A percentile compares a stretch with the other conserved stretches of the same genome.
Conservation (phyloP, 2,797 vertebrate genomes). For the Cheirogaleus major region DNA sequence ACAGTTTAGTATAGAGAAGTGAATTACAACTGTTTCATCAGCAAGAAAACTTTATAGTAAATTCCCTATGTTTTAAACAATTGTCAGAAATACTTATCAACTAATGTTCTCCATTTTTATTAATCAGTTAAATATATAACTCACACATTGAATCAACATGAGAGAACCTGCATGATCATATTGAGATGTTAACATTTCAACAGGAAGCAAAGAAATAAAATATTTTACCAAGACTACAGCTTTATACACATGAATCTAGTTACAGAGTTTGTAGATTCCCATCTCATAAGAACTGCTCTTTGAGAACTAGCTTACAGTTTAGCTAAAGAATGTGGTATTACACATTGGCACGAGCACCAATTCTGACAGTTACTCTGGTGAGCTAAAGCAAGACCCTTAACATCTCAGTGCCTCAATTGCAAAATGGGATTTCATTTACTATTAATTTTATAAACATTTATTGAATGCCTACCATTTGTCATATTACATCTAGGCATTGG, state of each 20-base stretch:
- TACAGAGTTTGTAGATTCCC: background rate
- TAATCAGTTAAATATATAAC: background rate
- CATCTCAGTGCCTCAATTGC: background rate
- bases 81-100: background rate
- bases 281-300: conserved; percentile 17
- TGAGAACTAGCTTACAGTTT: background rate
- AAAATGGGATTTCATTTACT: conserved; percentile 19
- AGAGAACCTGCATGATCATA: background rate
- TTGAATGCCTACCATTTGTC: background rate
- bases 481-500: background rate
- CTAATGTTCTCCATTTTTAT: conserved; percentile 14
- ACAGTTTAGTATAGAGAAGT: background rate
- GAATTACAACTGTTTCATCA: background rate
- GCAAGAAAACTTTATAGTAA: background rate
- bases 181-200: background rate
- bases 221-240: background rate
- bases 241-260: background rate
- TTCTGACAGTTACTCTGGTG: background rate
- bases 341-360: background rate
- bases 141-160: background rate
- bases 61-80: background rate
- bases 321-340: background rate
- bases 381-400: background rate
- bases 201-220: background rate
- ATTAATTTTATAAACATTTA: conserved; percentile 8